These are phyloP conservation scores for Leptinotarsa tumamoca DNA, from an alignment of 2,888 invertebrate species.

Conservation along the genomic window DNA sequence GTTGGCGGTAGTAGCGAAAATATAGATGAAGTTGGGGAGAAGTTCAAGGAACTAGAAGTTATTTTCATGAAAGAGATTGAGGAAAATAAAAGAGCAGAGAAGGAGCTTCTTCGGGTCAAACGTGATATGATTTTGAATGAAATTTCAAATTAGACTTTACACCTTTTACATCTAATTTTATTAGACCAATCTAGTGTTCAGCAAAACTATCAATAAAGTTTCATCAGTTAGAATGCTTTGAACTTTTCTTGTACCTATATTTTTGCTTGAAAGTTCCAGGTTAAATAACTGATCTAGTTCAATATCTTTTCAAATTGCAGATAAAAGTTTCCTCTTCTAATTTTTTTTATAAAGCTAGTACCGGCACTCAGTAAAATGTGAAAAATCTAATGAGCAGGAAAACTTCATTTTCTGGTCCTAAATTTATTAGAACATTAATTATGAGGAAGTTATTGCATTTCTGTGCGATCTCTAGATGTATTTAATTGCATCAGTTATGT, in stretches of 20 bases:
- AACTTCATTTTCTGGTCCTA: no score
- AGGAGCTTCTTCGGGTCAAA: slow-evolving; percentile 57
- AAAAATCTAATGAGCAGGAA: no score
- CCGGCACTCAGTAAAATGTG: no score
- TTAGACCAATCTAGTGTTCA: no score
- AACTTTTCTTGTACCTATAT: neutral
- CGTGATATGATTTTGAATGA: slow-evolving; percentile 56
- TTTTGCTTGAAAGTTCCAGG: neutral
- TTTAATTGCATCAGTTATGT: no score
- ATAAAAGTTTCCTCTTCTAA: no score
- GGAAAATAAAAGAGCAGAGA: slow-evolving; percentile 59
- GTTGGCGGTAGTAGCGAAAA: slow-evolving; percentile 40
- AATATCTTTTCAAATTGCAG: no score
- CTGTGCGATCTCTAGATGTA: no score
- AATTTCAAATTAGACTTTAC: slow-evolving; percentile 34
- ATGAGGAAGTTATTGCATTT: no score
- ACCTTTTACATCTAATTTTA: slow-evolving; percentile 25
- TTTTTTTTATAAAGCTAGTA: no score
- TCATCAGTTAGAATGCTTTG: neutral
- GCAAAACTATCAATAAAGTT: neutral
- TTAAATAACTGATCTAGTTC: no score
- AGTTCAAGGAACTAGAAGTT: slow-evolving; percentile 56
- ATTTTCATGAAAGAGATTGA: slow-evolving; percentile 54
- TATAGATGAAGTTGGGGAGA: slow-evolving; percentile 40
- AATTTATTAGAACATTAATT: no score